Evolutionary conservation across 2,888 invertebrate genomes (phyloP).

Genomic region (Epistrophe grossulariae): DNA sequence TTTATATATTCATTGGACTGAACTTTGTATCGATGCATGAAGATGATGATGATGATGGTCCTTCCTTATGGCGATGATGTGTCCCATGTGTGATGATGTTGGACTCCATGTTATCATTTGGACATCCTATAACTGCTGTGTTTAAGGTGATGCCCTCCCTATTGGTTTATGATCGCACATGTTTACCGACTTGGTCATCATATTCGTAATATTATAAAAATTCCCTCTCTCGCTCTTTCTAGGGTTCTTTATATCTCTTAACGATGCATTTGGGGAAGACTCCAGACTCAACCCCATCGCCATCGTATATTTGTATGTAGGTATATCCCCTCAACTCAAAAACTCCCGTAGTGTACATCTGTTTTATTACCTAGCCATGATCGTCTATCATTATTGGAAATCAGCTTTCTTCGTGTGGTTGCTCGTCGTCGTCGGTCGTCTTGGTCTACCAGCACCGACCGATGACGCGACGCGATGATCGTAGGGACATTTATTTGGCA

Average conservation of each 20-base stretch:
- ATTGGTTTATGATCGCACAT: conserved; percentile 64
- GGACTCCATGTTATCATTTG: conserved; percentile 34
- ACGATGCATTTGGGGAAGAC: conserved; percentile 30
- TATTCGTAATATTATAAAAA: background rate
- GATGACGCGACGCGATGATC: conserved; percentile 19
- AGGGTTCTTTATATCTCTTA: conserved; percentile 14
- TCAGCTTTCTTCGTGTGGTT: conserved; percentile 52
- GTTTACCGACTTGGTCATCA: conserved; percentile 16
- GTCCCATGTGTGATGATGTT: conserved; percentile 33
- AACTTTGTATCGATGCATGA: conserved; percentile 17
- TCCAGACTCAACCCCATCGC: background rate
- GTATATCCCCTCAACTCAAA: background rate
- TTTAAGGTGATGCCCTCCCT: conserved; percentile 65
- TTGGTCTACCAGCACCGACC: conserved; percentile 9
- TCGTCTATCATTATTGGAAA: conserved; percentile 73
- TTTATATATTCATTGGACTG: conserved; percentile 6
- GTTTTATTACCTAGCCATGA: conserved; percentile 72
- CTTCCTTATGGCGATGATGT: background rate
- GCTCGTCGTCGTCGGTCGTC: background rate
- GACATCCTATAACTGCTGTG: conserved; percentile 21
- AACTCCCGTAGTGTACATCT: conserved; percentile 71
- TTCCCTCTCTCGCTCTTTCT: background rate
- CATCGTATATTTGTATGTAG: background rate
- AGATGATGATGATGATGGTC: background rate
- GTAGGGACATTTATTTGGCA: conserved; percentile 52